These are phyloP conservation scores for Rhombomys opimus DNA, from an alignment of 2,113 vertebrate species.

Conservation along the genomic window DNA sequence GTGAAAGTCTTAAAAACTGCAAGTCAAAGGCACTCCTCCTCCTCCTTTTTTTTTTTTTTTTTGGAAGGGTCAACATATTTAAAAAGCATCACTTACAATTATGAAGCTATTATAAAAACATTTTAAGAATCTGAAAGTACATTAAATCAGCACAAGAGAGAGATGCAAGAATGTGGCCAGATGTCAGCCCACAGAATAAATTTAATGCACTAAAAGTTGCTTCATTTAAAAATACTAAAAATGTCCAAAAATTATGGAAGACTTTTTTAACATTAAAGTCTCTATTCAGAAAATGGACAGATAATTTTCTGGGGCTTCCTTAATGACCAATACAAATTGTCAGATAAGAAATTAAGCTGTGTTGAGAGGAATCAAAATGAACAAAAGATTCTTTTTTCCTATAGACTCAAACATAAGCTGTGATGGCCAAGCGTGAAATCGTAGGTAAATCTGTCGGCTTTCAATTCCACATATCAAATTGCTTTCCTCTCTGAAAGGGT, in stretches of 20 bases:
- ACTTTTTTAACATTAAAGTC: slow-evolving; percentile 65
- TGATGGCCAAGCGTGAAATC: slow-evolving; percentile 37
- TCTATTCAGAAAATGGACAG: slow-evolving; percentile 51
- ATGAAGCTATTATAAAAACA: slow-evolving; percentile 51
- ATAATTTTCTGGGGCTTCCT: not conserved
- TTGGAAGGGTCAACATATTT: slow-evolving; percentile 56
- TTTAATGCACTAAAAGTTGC: slow-evolving; percentile 37
- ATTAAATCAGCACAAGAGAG: slow-evolving; percentile 59
- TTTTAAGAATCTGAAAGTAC: slow-evolving; percentile 61
- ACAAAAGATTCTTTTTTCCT: slow-evolving; percentile 32
- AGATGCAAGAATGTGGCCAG: slow-evolving; percentile 59
- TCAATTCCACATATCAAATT: slow-evolving; percentile 53
- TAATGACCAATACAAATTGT: slow-evolving; percentile 39
- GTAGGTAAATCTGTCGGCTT: slow-evolving; percentile 41
- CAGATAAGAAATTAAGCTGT: slow-evolving; percentile 10
- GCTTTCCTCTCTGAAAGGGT: not conserved
- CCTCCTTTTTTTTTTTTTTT: not conserved
- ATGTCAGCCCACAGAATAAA: slow-evolving; percentile 61
- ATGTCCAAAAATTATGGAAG: slow-evolving; percentile 24
- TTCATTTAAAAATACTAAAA: slow-evolving; percentile 66
- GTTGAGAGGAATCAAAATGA: slow-evolving; percentile 2
- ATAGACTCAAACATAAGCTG: slow-evolving; percentile 25
- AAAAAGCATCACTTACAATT: slow-evolving; percentile 66
- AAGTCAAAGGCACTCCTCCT: slow-evolving; percentile 36
- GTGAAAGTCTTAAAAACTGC: slow-evolving; percentile 69